Base-by-base conservation (phyloP, 2,797 vertebrate genomes). In the Megalops cyprinoides region DNA sequence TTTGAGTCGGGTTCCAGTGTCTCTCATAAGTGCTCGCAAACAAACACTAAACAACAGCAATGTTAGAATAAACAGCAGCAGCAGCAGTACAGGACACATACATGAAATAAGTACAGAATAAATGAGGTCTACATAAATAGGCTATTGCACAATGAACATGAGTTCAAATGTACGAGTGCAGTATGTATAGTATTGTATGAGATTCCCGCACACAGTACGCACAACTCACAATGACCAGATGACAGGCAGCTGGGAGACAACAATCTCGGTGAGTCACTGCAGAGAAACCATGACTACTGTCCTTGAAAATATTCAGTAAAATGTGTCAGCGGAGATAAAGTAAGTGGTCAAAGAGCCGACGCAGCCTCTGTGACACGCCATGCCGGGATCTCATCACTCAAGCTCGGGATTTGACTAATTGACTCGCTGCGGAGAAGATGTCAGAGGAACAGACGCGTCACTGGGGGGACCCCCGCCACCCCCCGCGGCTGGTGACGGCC, bases 371-470 rank as follows among this genome's bases (percentile, higher is more conserved):
- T 76, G 71, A 81, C 79, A 65, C 48, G n/a, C 56, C 56, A 37
- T 18, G 31, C 55, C 31, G n/a, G 73, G 23, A 31, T n/a, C 73
- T 39, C 79, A 81, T 48, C 55, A 28, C 6, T 77, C 82, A 88
- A 84, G 81, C 81, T 77, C 85, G 34, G 77, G 87, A 89, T 75
- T 42, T 91, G 90, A 94, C 95, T 97, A 97, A 98, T 96, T 96
- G 95, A 97, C 95, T 96, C 93, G 92, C 93, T 95, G 95, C 93
- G 92, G 91, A 92, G 94, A 92, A 93, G 90, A 89, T 95, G 96
- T 96, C 94, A 94, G 90, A 91, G 90, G 88, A 90, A 92, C 90
- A 94, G 95, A 95, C 94, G 93, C 87, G 90, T 93, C 93, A 90
- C 91, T 91, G 90, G 85, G 88, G 92, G 95, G 93, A 94, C 91